Evolutionary conservation across 2,888 invertebrate species (phyloP).

Genomic region (Chrysotoxum bicinctum): DNA sequence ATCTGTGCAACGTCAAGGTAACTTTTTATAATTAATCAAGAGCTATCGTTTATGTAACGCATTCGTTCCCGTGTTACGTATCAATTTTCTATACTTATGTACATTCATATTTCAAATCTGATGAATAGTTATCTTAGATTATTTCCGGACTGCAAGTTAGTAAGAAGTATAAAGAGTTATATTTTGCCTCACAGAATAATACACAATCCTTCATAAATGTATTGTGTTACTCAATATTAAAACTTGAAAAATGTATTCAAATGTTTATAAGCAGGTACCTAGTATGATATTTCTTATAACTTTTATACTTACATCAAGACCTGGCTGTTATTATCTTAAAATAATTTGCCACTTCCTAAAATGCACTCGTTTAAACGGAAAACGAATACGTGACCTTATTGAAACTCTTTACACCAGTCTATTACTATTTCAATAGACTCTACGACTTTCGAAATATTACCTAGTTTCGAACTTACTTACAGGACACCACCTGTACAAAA

Average conservation of each 20-base stretch:
- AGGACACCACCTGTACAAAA: conserved; percentile 12
- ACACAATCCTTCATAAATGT: too few species aligned
- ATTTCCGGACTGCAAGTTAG: too few species aligned
- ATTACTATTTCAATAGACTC: neutral
- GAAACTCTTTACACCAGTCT: neutral
- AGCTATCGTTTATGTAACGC: neutral
- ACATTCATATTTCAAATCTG: too few species aligned
- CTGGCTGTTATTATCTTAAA: neutral
- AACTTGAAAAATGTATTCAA: too few species aligned
- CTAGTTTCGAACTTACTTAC: neutral
- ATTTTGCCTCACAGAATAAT: too few species aligned
- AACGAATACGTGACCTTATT: neutral
- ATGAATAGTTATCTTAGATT: too few species aligned
- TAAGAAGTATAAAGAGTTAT: too few species aligned
- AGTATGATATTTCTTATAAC: too few species aligned
- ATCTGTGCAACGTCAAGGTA: neutral
- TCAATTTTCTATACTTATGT: too few species aligned
- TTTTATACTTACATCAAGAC: neutral
- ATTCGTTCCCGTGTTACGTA: too few species aligned
- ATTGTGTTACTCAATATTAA: too few species aligned
- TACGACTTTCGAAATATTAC: neutral
- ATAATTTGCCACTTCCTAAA: neutral
- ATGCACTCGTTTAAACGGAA: neutral
- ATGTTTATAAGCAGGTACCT: too few species aligned
- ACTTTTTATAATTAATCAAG: neutral